Conservation (phyloP, 2,113 vertebrate species). For the Panthera leo region DNA sequence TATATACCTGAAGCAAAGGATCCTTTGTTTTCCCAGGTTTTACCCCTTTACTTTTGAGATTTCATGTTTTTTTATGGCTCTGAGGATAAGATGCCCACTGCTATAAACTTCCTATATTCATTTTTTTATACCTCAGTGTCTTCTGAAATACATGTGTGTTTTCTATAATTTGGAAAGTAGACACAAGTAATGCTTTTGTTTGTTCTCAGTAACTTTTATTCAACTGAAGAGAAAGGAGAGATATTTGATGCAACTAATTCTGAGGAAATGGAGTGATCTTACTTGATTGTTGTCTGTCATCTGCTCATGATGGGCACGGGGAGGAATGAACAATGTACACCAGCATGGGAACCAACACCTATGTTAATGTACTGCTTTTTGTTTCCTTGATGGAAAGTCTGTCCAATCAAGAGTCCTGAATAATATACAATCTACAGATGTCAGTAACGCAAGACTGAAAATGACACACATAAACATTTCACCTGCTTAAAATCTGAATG, state of each 20-base stretch:
- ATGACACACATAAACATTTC: not conserved
- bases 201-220: not conserved
- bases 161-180: not conserved
- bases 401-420: not conserved
- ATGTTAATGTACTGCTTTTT: not conserved
- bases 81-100: not conserved
- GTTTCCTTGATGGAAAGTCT: not conserved
- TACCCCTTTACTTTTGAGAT: not conserved
- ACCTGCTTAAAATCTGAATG: not conserved
- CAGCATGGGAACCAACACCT: too few species aligned
- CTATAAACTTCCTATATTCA: not conserved
- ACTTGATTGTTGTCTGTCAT: not conserved
- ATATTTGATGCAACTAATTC: not conserved
- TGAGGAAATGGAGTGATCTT: not conserved
- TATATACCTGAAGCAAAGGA: not conserved
- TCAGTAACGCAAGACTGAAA: not conserved
- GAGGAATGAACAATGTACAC: not conserved
- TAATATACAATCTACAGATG: not conserved
- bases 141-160: not conserved
- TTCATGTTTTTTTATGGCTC: not conserved
- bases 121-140: not conserved
- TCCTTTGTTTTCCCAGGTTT: not conserved
- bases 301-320: not conserved
- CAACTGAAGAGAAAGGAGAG: not conserved
- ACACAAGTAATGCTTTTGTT: not conserved